Base-by-base conservation (phyloP, 2,888 invertebrate species). In the Oligia strigilis region DNA sequence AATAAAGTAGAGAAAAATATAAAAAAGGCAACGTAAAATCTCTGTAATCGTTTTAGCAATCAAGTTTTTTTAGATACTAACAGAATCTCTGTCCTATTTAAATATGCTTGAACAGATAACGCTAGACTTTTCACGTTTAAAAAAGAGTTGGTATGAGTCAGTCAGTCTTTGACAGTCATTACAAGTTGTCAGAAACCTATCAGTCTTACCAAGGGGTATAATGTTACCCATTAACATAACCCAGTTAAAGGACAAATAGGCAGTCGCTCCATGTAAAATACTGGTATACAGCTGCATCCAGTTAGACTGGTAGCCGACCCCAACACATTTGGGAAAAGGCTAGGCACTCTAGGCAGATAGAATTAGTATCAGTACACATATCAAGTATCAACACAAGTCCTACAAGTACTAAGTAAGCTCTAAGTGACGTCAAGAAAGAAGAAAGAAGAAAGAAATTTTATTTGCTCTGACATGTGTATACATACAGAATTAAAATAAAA, bases 341-440 rank as follows among this genome's bases (percentile, higher is more conserved):
- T 11, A n/a, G 4, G 58, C 58, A 58, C 11, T n/a, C 23, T 11
- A 23, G 4, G 58, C 58, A 58, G 23, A 58, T 11, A 11, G 23
- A 49, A 72, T 80, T 40, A 55, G 14, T 43, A 43, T n/a, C 49
- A 29, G 40, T n/a, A 65, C 43, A 73, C 64, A 69, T 69, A 60
- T 5, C 19, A 4, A 64, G 58, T 64, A 80, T 49, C 69, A 64
- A 58, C 65, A 65, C 79, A 17, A 49, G 40, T 58, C 62, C 13
- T 4, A n/a, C 78, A 72, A 81, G 85, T 65, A 71, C 64, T 72
- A 79, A 82, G 75, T 78, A 13, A 73, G 74, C 74, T 67, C 65
- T 82, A 82, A 87, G 79, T 76, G 70, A 76, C 69, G 58, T 72
- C 66, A 88, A 86, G 77, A n/a, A n/a, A n/a, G n/a, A n/a, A n/a